Evolutionary conservation across 2,113 vertebrate genomes (phyloP), one percentile per base, ranked within the genome.

Genomic region (Chaetops frenatus): DNA sequence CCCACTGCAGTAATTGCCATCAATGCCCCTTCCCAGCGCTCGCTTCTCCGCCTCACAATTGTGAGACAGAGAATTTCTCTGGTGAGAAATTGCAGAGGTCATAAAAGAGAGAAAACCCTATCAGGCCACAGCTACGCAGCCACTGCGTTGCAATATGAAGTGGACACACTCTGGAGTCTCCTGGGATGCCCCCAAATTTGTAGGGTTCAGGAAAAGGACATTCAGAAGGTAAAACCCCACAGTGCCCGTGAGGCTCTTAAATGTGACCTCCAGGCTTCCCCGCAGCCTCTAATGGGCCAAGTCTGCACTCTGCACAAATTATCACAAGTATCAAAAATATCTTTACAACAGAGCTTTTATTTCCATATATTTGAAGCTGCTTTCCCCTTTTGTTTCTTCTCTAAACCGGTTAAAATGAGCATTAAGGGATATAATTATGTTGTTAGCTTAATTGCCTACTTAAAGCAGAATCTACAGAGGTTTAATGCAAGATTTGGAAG

Each of bases 371-470:
- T 94, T 90, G 84, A 97, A 91, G 96, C 84, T 76, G 80, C 83
- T 96, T 96, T 95, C 96, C 91, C 92, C 93, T 96, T 98, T 98
- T 98, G 97, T 98, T 98, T 98, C 96, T 94, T 95, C 96, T 95
- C 89, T 97, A 98, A 98, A 97, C 97, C 61, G 11, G 97, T 97
- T 97, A 98, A 97, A 98, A 98, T 97, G 97, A 98, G 97, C 96
- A 97, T 95, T 95, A 97, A 98, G 97, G 98, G 97, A 98, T 98
- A 97, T 98, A 98, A 98, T 98, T 98, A 98, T 96, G 95, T 98
- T 98, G 98, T 98, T 98, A 98, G 97, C 95, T 96, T 98, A 98
- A 98, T 98, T 98, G 97, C 97, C 97, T 98, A 97, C 97, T 98
- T 98, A 97, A 98, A 98, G 97, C 94, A 97, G 96, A 98, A 98